Base-by-base conservation (phyloP, 2,113 vertebrate genomes). In the Dipodomys stephensi region DNA sequence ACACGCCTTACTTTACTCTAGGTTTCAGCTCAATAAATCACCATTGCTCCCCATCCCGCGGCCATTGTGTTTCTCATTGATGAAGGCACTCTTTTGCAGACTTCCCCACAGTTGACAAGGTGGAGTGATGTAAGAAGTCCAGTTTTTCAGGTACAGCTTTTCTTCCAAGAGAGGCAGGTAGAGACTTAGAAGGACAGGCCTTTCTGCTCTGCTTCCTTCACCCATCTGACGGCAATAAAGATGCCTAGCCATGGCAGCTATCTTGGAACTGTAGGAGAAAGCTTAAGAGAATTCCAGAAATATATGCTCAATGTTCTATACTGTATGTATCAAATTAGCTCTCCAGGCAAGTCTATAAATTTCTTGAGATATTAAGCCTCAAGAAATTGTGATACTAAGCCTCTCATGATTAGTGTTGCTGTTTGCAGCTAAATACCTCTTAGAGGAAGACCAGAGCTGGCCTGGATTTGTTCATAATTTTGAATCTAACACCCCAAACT, bases 1-100 rank as follows among this genome's bases (percentile, higher is more conserved):
- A 25, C n/a, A 18, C 3, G 30, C 12, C 13, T 20, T 44, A 27
- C 30, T 81, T 88, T 44, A 8, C 6, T 8, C 15, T 60, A 74
- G n/a, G 39, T 10, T 87, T 22, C 65, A 64, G 27, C 60, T 67
- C 53, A 32, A 67, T 20, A 10, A 88, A 91, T 23, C 13, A 5
- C 0, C 3, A 15, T 32, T 49, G 2, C 7, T 49, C 8, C n/a
- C 16, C 28, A 2, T 82, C 19, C 71, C 10, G 9, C 0, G 3
- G 62, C 32, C 65, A 3, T 57, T 19, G 15, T n/a, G 23, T 69
- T 64, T 83, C 46, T 78, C 19, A 46, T 35, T 25, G 53, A 35
- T 62, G 64, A 49, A 64, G 15, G 25, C 0, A 39, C 18, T 83
- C 49, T 69, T 62, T 35, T 30, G 3, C 25, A 44, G 1, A 7